Evolutionary conservation across 2,113 vertebrate species (phyloP).

Genomic region (Cinclus cinclus): DNA sequence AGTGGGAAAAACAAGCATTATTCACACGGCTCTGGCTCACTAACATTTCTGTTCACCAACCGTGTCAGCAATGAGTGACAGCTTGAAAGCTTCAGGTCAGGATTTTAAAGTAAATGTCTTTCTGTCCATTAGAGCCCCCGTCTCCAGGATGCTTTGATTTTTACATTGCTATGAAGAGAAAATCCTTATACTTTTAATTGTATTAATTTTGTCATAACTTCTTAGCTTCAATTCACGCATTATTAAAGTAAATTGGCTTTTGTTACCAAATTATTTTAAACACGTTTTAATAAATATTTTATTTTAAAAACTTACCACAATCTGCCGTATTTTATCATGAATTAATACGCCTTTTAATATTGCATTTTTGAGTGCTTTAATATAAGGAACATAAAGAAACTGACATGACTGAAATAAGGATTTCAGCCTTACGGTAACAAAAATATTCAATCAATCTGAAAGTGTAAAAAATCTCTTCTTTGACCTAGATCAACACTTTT

Average conservation of each 20-base stretch:
- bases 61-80: background rate
- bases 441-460: background rate
- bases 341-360: background rate
- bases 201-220: background rate
- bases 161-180: background rate
- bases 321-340: background rate
- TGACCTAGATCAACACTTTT: background rate
- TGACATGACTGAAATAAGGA: background rate
- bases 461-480: background rate
- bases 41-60: background rate
- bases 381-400: background rate
- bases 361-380: background rate
- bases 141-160: background rate
- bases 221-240: background rate
- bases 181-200: background rate
- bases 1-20: background rate
- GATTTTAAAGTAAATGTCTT: background rate
- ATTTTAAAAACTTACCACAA: background rate
- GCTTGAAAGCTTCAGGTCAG: background rate
- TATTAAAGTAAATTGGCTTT: background rate
- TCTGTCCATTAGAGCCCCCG: background rate
- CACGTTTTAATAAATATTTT: background rate
- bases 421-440: background rate
- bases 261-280: background rate
- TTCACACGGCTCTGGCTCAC: background rate